phyloP scores from a whole-genome alignment of 2,797 vertebrate genomes.

The Oceanodroma leucorhoa region DNA sequence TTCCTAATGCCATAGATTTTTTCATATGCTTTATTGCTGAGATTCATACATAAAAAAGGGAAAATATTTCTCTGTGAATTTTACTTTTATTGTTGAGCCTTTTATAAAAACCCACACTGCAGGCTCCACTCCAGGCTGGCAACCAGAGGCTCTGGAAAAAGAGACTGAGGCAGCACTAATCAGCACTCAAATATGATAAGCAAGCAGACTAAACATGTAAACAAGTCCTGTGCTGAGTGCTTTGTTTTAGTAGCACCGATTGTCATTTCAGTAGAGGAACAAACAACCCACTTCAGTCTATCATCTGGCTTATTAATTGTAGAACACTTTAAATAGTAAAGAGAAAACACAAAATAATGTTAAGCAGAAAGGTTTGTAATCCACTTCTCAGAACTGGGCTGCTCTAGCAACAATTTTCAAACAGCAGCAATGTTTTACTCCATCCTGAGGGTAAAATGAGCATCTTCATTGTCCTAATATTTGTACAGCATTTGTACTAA shows the following conservation, averaged over 20 bases:
- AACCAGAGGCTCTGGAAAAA: constrained; percentile 20
- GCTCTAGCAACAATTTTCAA: background rate
- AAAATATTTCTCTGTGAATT: background rate
- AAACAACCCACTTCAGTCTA: constrained; percentile 20
- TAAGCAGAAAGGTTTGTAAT: background rate
- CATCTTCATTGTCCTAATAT: background rate
- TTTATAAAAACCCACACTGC: background rate
- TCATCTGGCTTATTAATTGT: background rate
- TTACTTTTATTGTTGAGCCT: background rate
- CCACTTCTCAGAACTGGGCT: background rate
- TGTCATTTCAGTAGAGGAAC: constrained; percentile 32
- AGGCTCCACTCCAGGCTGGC: background rate
- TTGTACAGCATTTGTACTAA: background rate
- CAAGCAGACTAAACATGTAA: constrained; percentile 49
- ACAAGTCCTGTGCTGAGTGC: constrained; percentile 37
- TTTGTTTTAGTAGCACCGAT: constrained; percentile 22
- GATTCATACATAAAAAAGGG: background rate
- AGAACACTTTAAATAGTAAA: background rate
- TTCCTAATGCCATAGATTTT: background rate
- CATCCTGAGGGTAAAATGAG: background rate
- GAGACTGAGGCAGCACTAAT: constrained; percentile 38
- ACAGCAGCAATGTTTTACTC: background rate
- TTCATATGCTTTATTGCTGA: background rate
- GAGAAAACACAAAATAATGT: background rate
- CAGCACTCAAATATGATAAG: constrained; percentile 42